Evolutionary conservation across 1,140 invertebrate species (phyloP).

Genomic region (Drosophila azteca): DNA sequence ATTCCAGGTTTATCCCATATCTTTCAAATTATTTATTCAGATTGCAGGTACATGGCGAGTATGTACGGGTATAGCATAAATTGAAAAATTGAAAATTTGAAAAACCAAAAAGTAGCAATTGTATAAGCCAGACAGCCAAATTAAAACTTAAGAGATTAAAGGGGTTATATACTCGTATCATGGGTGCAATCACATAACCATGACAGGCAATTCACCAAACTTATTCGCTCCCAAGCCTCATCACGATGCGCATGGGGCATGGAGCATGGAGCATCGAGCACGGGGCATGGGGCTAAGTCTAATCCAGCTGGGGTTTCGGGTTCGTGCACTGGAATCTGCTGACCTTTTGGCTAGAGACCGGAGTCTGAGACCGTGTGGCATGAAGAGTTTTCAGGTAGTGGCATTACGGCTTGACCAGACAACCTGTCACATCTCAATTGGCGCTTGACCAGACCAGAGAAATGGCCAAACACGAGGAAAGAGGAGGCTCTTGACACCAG

Average conservation of each 20-base stretch:
- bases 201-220: slow-evolving; percentile 39
- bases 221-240: no score
- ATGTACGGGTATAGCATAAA: no score
- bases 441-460: slow-evolving; percentile 34
- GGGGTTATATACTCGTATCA: slow-evolving; percentile 6
- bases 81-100: slow-evolving; percentile 7
- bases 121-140: slow-evolving; percentile 33
- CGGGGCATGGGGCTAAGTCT: background rate
- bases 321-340: slow-evolving; percentile 32
- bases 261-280: background rate
- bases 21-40: background rate
- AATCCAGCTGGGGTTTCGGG: slow-evolving; percentile 20
- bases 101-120: slow-evolving; percentile 3
- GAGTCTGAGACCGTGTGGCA: background rate
- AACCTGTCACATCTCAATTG: slow-evolving; percentile 56
- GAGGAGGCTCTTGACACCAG: slow-evolving; percentile 27
- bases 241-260: slow-evolving; percentile 1
- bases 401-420: slow-evolving; percentile 29
- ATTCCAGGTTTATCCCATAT: slow-evolving; percentile 25
- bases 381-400: slow-evolving; percentile 15
- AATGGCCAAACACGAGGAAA: no score
- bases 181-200: slow-evolving; percentile 29
- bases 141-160: slow-evolving; percentile 52
- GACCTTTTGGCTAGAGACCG: slow-evolving; percentile 21
- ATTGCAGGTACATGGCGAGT: background rate